Base-by-base conservation (phyloP, 2,888 invertebrate species). In the Lithophane leautieri region DNA sequence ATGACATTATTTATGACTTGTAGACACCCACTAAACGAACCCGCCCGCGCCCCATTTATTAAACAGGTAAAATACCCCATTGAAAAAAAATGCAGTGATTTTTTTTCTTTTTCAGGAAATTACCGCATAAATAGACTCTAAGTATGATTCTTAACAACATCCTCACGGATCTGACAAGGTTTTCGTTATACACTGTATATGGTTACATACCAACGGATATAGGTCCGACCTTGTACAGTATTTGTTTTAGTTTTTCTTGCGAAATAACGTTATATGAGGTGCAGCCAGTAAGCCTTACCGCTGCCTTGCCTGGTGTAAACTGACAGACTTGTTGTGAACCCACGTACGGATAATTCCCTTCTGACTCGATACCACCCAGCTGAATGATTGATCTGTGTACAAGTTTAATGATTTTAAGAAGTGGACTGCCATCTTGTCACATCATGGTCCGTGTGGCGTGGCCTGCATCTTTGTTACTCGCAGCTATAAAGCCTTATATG, bases 201-300 rank as follows among this genome's bases (percentile, higher is more conserved):
- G 22, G 11, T 28, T 22, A 77, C 61, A 73, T 77, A 84, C 85
- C 75, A 50, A 85, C 16, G 42, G 85, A 42, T 16, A 85, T 52
- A 25, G 85, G 85, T 69, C 85, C 85, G 7, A 58, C 14, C 1
- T 25, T 11, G 44, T 65, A 78, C n/a, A 85, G 1, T 8, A 85
- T 7, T 52, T 85, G 76, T 54, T 85, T 85, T 9, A 81, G 34
- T 44, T 80, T 83, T 34, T 88, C 88, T 93, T 98, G 98, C 74
- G 97, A 84, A 9, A 0, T 8, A 11, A 77, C 2, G 8, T 16
- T 28, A 25, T 63, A 76, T 0, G 7, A 25, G 2, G 6, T 11
- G 25, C 86, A 86, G 22, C 28, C 72, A 4, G 60, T 68, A 0
- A 86, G 25, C 34, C 42, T 73, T 8, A 66, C 75, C 11, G n/a